Evolutionary conservation across 1,140 invertebrate genomes (phyloP), one percentile per base, ranked within the genome.

Genomic region (Pseudoatta argentina): DNA sequence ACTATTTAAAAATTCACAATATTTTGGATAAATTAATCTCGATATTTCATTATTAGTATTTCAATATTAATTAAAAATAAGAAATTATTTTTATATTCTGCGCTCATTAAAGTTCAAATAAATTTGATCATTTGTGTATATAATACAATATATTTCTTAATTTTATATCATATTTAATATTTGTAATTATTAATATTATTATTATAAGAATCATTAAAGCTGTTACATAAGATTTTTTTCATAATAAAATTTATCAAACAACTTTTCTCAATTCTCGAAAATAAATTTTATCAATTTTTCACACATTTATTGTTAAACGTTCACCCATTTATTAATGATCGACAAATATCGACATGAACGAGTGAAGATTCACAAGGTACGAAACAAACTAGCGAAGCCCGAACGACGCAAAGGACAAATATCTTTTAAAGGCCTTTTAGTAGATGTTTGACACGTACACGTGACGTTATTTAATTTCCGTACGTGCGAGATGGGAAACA

Each of bases 361-460:
- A 79, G 2, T 7, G 27, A 53, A 57, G n/a, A 66, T 66, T 48
- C 16, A 53, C 76, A 79, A 2, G 48, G 14, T 27, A 64, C 39
- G 59, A 66, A 83, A 61, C 34, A 12, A 39, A 63, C 39, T 72
- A 18, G 34, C 67, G 18, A 73, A 61, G 55, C 39, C 57, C n/a
- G 69, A 63, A 53, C 79, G 69, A 63, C 55, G 69, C 79, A 39
- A 24, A 34, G 69, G 55, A 83, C 69, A 83, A 83, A 83, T 72
- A 83, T 75, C 69, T 83, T 85, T 85, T 85, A 85, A 85, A 85
- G 73, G 82, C 61, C 61, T 78, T 85, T 85, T 85, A 85, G 82
- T 78, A 85, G 59, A n/a, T 78, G 59, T 53, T 78, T 85, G 73
- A 78, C 82, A 83, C 63, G 82, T 85, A 85, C 61, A 61, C 82